Base-by-base conservation (phyloP, 2,888 invertebrate genomes). In the Nymphalis polychloros region DNA sequence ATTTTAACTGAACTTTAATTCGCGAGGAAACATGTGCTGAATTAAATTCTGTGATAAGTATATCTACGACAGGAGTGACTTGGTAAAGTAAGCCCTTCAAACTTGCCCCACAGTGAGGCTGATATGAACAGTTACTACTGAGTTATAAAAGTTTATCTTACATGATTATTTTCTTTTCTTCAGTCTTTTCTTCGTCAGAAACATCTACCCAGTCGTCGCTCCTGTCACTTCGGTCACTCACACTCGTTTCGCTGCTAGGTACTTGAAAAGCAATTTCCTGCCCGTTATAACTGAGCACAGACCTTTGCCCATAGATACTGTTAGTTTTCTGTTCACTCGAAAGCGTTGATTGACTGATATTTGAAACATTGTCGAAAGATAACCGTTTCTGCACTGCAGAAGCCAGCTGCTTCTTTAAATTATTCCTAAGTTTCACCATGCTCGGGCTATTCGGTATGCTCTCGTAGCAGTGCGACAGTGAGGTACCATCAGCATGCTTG, bases 171-270 rank as follows among this genome's bases (percentile, higher is more conserved):
- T 93, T 90, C 73, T 90, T 92, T 69, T 92, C 88, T 62, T 88
- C 89, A 74, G 83, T 88, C 74, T 90, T 90, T 72, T 93, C 93
- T 73, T 93, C 93, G 79, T 94, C 94, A 7, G 94, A 94, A 17
- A 95, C 88, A 77, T 95, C 95, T 52, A 95, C 93, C 95, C 95
- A 95, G 76, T 95, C 95, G 72, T 95, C 95, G 72, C 94, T 94
- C 20, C 94, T 87, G 75, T 94, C 94, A 74, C 94, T 94, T 8
- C 93, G 86, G 75, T 94, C 94, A 75, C 94, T 94, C 61, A 90
- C 92, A 77, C 94, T 94, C 35, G 93, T 88, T 77, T 94, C 94
- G 75, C 94, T 94, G 73, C 93, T 92, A 10, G 93, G 93, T 41
- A 93, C 93, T 76, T 90, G 93, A 74, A 92, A 92, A 10, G 90